A percentile compares a stretch with the other conserved stretches of the same genome.
Conservation (phyloP, 1,140 invertebrate genomes). For the Tribolium castaneum region DNA sequence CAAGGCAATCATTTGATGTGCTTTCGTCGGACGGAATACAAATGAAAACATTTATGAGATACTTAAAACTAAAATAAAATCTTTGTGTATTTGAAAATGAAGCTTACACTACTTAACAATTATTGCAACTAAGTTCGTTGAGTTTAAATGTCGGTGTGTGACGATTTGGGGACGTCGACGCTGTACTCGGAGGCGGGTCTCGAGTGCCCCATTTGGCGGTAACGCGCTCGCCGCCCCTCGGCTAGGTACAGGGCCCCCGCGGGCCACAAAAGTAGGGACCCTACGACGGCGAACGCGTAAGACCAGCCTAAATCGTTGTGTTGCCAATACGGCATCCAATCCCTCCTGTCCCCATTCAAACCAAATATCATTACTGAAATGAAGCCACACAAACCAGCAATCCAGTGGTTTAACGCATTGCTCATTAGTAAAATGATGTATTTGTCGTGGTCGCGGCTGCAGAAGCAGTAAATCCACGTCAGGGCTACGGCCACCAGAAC, state of each 20-base stretch:
- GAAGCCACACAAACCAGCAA: constrained; percentile 80
- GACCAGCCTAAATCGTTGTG: constrained; percentile 97
- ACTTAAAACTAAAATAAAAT: neutral
- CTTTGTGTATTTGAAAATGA: too few relatives aligned
- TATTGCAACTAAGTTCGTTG: neutral
- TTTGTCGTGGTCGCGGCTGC: constrained; percentile 81
- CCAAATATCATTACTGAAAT: constrained; percentile 85
- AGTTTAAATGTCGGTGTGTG: constrained; percentile 70
- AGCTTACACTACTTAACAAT: neutral
- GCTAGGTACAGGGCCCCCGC: constrained; percentile 83
- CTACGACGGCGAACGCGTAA: constrained; percentile 86
- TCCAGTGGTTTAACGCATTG: constrained; percentile 76
- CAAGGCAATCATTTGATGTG: constrained; percentile 26
- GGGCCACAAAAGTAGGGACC: constrained; percentile 77
- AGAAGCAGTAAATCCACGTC: constrained; percentile 78
- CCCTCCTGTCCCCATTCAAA: constrained; percentile 85
- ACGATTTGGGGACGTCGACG: constrained; percentile 66
- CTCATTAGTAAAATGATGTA: constrained; percentile 79
- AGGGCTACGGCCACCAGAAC: constrained; percentile 79
- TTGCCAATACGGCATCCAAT: constrained; percentile 98
- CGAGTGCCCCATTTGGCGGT: constrained; percentile 75
- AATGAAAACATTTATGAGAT: constrained; percentile 8
- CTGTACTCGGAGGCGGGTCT: constrained; percentile 70
- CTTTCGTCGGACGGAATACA: constrained; percentile 20
- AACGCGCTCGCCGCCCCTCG: constrained; percentile 80